Conservation (phyloP, 2,888 invertebrate genomes). For the Oxystoma pomonae region DNA sequence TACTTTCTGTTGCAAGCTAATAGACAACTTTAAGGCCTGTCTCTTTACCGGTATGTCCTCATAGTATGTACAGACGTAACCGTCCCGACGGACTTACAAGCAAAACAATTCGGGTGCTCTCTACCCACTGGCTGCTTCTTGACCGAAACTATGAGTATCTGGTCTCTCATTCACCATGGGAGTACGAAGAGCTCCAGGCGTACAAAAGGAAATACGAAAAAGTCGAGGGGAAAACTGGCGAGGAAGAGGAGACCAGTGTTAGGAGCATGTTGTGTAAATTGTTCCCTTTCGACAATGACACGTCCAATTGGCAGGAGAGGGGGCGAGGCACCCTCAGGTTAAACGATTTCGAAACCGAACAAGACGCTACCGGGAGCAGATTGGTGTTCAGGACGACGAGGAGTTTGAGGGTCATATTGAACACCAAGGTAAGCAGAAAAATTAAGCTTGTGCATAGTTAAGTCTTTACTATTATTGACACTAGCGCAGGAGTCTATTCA, state of each 20-base stretch:
- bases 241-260: slow-evolving; percentile 90
- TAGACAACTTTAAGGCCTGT: too few species aligned
- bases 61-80: too few species aligned
- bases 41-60: too few species aligned
- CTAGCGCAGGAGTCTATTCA: too few species aligned
- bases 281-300: slow-evolving; percentile 77
- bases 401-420: slow-evolving; percentile 83
- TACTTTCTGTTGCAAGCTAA: too few species aligned
- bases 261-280: slow-evolving; percentile 76
- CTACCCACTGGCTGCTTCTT: too few species aligned
- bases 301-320: slow-evolving; percentile 82
- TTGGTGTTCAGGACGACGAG: slow-evolving; percentile 88
- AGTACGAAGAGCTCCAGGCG: slow-evolving; percentile 82
- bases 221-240: slow-evolving; percentile 75
- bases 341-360: slow-evolving; percentile 74
- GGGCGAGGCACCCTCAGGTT: slow-evolving; percentile 85
- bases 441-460: too few species aligned
- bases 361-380: slow-evolving; percentile 62
- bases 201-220: slow-evolving; percentile 76
- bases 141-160: too few species aligned
- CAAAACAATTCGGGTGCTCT: too few species aligned
- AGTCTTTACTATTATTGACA: too few species aligned
- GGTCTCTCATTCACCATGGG: slow-evolving; percentile 87
- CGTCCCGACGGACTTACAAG: too few species aligned
- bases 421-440: slow-evolving; percentile 87